Evolutionary conservation across 2,888 invertebrate species (phyloP).

Genomic region (Pyralis farinalis): DNA sequence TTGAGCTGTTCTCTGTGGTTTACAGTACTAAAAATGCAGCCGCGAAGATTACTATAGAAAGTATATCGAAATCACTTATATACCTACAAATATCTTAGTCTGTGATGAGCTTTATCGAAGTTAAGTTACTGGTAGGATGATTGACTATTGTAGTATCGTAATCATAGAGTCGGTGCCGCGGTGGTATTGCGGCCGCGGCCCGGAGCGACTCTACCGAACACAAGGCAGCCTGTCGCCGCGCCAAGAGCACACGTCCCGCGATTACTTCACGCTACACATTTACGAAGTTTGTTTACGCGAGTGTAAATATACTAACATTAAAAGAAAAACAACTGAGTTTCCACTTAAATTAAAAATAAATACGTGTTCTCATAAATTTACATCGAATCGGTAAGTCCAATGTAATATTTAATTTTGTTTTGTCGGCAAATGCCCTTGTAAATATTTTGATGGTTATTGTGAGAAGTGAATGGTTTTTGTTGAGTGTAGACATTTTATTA

Average conservation of each 20-base stretch:
- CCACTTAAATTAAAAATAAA: background rate
- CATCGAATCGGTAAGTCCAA: slow-evolving; percentile 1
- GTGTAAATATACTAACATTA: slow-evolving; percentile 24
- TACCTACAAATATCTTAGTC: too few relatives aligned
- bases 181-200: slow-evolving; percentile 12
- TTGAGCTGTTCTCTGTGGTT: too few relatives aligned
- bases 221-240: slow-evolving; percentile 32
- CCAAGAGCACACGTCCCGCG: slow-evolving; percentile 42
- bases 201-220: slow-evolving; percentile 22
- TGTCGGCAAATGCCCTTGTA: slow-evolving; percentile 8
- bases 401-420: background rate
- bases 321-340: background rate
- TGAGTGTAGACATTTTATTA: background rate
- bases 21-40: too few relatives aligned
- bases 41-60: too few relatives aligned
- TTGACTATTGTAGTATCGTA: background rate
- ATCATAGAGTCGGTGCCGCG: background rate
- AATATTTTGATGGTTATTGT: slow-evolving; percentile 5
- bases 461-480: slow-evolving; percentile 13
- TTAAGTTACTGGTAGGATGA: background rate
- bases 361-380: background rate
- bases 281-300: slow-evolving; percentile 36
- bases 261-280: slow-evolving; percentile 26
- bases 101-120: too few relatives aligned
- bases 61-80: too few relatives aligned